These are phyloP conservation scores for Procambarus clarkii DNA, from an alignment of 1,140 invertebrate species.

Conservation along the genomic window DNA sequence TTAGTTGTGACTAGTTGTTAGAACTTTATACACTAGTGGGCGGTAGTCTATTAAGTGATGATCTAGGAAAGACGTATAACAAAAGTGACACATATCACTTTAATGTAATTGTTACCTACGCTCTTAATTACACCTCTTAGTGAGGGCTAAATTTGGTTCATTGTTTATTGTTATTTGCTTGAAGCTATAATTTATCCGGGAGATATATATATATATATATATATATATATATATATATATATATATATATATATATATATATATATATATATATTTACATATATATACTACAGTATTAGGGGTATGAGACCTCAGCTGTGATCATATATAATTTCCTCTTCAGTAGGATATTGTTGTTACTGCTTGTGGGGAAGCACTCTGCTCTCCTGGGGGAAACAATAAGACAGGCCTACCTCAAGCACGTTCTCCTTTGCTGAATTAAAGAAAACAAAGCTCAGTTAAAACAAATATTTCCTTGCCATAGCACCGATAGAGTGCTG, in stretches of 20 bases:
- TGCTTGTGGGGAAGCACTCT: neutral
- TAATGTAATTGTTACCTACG: slow-evolving; percentile 30
- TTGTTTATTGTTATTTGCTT: slow-evolving; percentile 54
- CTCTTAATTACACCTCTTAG: slow-evolving; percentile 18
- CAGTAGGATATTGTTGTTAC: slow-evolving; percentile 38
- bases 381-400: neutral
- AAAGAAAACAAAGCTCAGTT: too few species aligned
- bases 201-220: slow-evolving; percentile 26
- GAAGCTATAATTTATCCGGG: slow-evolving; percentile 30
- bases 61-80: slow-evolving; percentile 17
- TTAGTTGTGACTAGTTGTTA: slow-evolving; percentile 32
- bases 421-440: too few species aligned
- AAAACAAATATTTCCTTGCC: too few species aligned
- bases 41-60: slow-evolving; percentile 24
- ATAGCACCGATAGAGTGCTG: too few species aligned
- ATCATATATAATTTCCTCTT: slow-evolving; percentile 43
- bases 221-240: slow-evolving; percentile 10
- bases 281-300: slow-evolving; percentile 51
- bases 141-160: slow-evolving; percentile 18
- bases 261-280: slow-evolving; percentile 35
- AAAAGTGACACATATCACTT: slow-evolving; percentile 29
- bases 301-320: slow-evolving; percentile 51
- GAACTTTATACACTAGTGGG: slow-evolving; percentile 24
- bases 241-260: slow-evolving; percentile 36
- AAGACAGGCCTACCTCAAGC: too few species aligned